Conservation (phyloP, 2,888 invertebrate species). For the Blomia tropicalis region DNA sequence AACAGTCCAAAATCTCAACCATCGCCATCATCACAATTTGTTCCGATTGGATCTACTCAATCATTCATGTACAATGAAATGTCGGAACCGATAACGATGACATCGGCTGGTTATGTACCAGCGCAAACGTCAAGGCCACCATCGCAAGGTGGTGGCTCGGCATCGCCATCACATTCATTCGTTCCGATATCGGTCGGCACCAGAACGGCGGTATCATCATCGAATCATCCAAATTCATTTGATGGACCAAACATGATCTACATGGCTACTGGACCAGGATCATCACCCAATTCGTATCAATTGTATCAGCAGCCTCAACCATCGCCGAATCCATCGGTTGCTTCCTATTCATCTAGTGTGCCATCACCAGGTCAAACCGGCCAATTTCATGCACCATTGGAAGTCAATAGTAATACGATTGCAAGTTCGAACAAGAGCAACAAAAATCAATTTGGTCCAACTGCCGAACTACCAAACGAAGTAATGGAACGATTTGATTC, state of each 20-base stretch:
- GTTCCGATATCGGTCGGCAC: too few species aligned
- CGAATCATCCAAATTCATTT: neutral
- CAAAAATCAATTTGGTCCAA: conserved; percentile 21
- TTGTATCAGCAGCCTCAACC: neutral
- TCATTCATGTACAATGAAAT: neutral
- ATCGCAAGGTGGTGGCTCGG: conserved; percentile 1
- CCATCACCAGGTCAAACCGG: neutral
- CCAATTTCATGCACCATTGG: neutral
- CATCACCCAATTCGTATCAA: neutral
- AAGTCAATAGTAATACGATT: neutral
- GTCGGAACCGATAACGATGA: neutral
- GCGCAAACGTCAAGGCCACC: neutral
- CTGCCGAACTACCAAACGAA: conserved; percentile 25
- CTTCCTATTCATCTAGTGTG: neutral
- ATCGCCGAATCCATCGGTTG: neutral
- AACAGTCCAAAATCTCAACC: neutral
- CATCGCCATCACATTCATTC: neutral
- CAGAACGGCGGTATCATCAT: too few species aligned
- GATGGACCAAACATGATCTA: neutral
- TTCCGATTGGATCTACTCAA: neutral
- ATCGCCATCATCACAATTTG: conserved; percentile 5
- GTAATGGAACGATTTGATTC: conserved; percentile 28
- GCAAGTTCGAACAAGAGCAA: neutral
- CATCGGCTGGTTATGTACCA: too few species aligned
- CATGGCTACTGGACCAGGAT: neutral